Base-by-base conservation (phyloP, 64 coral and sea anemone species). In the Pachyseris speciosa region DNA sequence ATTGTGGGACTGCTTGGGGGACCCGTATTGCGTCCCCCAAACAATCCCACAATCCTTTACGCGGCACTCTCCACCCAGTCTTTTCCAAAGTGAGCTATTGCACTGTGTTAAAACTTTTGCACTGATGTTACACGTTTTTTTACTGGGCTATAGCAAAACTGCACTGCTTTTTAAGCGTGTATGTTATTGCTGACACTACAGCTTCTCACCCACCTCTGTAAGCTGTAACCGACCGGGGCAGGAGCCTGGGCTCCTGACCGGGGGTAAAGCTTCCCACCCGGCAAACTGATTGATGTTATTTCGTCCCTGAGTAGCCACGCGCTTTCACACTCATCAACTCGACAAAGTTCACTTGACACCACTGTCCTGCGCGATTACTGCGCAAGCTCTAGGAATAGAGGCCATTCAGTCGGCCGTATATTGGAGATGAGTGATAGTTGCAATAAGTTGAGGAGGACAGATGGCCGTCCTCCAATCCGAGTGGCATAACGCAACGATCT, bases 271-370 rank as follows among this genome's bases (percentile, higher is more conserved):
- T 89, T 64, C 48, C 89, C 17, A 96, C 95, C 85, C 89, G n/a
- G n/a, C n/a, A n/a, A n/a, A 96, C 52, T 96, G 91, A 49, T 89
- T 88, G 7, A 79, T 91, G 20, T 96, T 89, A 30, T 91, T 71
- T 33, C 95, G 78, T 34, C 95, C 95, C 37, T 96, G 95, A 1
- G 95, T 96, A 11, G 95, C 91, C 39, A 96, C 81, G 51, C 95
- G n/a, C 87, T 60, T 91, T 92, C 0, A 96, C 51, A 78, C 79
- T 81, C 37, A 83, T 86, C 24, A 86, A 37, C 9, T 78, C 89
- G 9, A 83, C 77, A 32, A 96, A 89, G 91, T 92, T 92, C 49
- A 96, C 74, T 75, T 93, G 95, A 13, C 93, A 74, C 83, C 67
- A 96, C 3, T 84, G 59, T 22, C 75, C 93, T 0, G 20, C 37